Conservation (phyloP, 2,888 invertebrate genomes). For the Phymatocera aterrima region DNA sequence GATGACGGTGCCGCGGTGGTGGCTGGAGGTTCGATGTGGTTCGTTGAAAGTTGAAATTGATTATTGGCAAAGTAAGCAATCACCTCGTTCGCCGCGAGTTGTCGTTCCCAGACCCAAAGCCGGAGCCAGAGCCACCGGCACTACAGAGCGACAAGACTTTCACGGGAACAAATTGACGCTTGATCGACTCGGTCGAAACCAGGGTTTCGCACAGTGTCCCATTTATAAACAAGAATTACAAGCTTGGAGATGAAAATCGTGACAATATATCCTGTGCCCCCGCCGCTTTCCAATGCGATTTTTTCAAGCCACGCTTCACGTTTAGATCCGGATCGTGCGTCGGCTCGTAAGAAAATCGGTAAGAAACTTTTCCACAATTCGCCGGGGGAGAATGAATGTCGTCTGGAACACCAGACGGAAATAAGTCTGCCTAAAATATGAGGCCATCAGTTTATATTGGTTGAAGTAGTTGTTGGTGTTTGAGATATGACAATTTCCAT, state of each 20-base stretch:
- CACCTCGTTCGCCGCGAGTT: constrained; percentile 21
- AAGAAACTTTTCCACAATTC: neutral
- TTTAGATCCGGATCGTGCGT: neutral
- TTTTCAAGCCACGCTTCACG: neutral
- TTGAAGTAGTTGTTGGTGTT: too few species aligned
- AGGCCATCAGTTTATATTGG: too few species aligned
- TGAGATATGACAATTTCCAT: constrained; percentile 27
- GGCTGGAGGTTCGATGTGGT: constrained; percentile 3
- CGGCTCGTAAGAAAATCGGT: neutral
- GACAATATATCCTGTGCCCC: too few species aligned
- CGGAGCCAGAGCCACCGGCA: neutral
- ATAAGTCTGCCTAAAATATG: constrained; percentile 10
- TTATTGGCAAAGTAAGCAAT: constrained; percentile 40
- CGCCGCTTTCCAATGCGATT: constrained; percentile 3
- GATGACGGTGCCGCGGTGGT: neutral
- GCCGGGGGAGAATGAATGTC: neutral
- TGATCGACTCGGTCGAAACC: neutral
- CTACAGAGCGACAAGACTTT: constrained; percentile 1
- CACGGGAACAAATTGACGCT: constrained; percentile 32
- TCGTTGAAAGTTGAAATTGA: constrained; percentile 38
- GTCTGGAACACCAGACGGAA: constrained; percentile 16
- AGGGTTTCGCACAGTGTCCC: neutral
- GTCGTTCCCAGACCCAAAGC: neutral
- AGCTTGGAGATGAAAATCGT: neutral
- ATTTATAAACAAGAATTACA: constrained; percentile 20